phyloP scores from a whole-genome alignment of 2,888 invertebrate species.

The Melanostoma scalare region DNA sequence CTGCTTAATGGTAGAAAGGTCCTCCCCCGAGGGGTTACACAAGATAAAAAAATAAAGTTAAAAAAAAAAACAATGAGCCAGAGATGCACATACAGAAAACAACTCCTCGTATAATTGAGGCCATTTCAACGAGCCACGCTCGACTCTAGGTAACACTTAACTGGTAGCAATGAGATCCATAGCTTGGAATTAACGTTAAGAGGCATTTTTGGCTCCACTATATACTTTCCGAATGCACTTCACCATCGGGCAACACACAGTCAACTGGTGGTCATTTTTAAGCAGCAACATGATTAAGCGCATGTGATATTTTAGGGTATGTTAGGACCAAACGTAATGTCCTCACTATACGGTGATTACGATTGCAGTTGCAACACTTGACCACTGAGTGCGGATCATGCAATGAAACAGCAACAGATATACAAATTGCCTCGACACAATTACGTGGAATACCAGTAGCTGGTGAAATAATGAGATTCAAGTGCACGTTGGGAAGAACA shows the following conservation, averaged over 20 bases:
- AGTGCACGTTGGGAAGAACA: slow-evolving; percentile 5
- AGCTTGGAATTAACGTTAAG: slow-evolving; percentile 68
- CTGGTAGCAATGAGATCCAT: slow-evolving; percentile 72
- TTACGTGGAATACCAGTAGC: slow-evolving; percentile 64
- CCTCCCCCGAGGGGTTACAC: slow-evolving; percentile 63
- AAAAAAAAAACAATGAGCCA: slow-evolving; percentile 11
- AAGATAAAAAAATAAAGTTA: slow-evolving; percentile 19
- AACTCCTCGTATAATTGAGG: slow-evolving; percentile 68
- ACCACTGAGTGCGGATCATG: slow-evolving; percentile 13
- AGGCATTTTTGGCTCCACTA: slow-evolving; percentile 45
- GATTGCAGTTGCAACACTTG: slow-evolving; percentile 35
- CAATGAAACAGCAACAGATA: slow-evolving; percentile 18
- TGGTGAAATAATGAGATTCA: slow-evolving; percentile 39
- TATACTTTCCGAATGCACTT: slow-evolving; percentile 4
- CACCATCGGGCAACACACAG: background rate
- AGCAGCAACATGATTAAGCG: slow-evolving; percentile 64
- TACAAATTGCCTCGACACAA: slow-evolving; percentile 47
- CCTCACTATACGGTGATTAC: slow-evolving; percentile 28
- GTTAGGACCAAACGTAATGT: slow-evolving; percentile 43
- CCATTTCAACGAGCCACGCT: slow-evolving; percentile 70
- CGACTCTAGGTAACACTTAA: slow-evolving; percentile 72
- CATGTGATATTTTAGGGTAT: slow-evolving; percentile 65
- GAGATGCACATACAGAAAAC: slow-evolving; percentile 30
- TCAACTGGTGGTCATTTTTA: slow-evolving; percentile 50
- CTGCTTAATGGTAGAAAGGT: slow-evolving; percentile 72